Evolutionary conservation across 2,888 invertebrate genomes (phyloP).

Genomic region (Stenoptilia bipunctidactyla): DNA sequence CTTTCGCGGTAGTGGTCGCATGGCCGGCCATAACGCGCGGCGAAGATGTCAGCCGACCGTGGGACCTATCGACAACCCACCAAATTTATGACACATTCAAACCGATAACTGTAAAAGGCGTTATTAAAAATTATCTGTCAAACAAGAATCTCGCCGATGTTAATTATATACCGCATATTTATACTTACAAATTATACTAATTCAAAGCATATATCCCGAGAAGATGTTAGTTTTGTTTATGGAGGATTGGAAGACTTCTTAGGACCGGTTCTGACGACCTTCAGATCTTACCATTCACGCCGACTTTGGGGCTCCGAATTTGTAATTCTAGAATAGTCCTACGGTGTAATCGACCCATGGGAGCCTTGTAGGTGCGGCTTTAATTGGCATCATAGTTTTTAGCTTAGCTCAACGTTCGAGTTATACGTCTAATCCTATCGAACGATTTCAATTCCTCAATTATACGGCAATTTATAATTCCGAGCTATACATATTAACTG

Average conservation of each 20-base stretch:
- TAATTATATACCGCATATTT: constrained; percentile 40
- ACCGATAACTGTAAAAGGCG: constrained; percentile 55
- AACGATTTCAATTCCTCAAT: too few relatives aligned
- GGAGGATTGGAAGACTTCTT: constrained; percentile 36
- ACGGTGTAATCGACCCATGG: too few relatives aligned
- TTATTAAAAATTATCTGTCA: constrained; percentile 60
- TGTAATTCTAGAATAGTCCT: too few relatives aligned
- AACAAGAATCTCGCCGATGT: constrained; percentile 57
- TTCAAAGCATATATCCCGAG: constrained; percentile 40
- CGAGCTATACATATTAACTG: too few relatives aligned
- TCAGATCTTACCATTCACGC: neutral
- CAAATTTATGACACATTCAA: constrained; percentile 50
- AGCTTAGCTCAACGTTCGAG: too few relatives aligned
- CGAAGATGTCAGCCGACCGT: neutral
- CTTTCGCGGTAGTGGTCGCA: constrained; percentile 29
- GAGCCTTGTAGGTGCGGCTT: too few relatives aligned
- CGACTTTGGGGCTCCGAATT: too few relatives aligned
- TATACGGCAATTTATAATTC: too few relatives aligned
- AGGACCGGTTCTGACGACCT: constrained; percentile 34
- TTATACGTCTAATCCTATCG: too few relatives aligned
- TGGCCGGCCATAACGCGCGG: constrained; percentile 16
- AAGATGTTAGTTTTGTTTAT: constrained; percentile 32
- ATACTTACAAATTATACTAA: constrained; percentile 55
- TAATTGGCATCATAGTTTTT: too few relatives aligned
- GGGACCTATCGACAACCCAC: neutral